Evolutionary conservation across 2,888 invertebrate species (phyloP).

Genomic region (Ypsolopha scabrella): DNA sequence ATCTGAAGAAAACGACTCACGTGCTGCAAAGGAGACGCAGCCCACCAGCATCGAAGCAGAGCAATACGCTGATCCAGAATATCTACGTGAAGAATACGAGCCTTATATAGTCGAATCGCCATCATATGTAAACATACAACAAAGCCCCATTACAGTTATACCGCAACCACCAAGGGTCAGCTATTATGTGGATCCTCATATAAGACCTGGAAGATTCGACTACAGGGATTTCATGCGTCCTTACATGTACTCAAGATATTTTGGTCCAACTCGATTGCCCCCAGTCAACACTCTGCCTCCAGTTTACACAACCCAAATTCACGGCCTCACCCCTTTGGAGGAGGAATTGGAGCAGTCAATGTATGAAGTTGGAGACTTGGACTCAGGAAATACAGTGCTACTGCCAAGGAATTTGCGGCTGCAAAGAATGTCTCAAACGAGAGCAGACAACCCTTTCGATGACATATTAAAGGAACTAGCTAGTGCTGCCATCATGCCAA

Average conservation of each 20-base stretch:
- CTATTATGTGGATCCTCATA: neutral
- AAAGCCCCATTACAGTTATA: neutral
- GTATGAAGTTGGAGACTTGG: neutral
- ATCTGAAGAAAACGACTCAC: neutral
- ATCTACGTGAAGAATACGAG: neutral
- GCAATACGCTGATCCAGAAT: neutral
- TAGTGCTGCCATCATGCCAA: constrained; percentile 31
- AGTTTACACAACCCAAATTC: constrained; percentile 20
- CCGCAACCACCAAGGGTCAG: neutral
- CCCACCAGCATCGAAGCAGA: neutral
- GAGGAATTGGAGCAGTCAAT: neutral
- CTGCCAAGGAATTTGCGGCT: neutral
- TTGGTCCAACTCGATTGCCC: neutral
- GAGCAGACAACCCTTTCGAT: neutral
- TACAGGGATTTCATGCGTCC: neutral
- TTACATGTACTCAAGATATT: neutral
- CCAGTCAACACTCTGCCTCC: constrained; percentile 21
- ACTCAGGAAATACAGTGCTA: neutral
- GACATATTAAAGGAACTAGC: neutral
- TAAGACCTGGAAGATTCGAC: neutral
- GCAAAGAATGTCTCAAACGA: neutral
- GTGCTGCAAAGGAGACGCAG: neutral
- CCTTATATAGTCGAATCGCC: too few species aligned
- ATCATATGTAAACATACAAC: neutral
- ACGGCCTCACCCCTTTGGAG: constrained; percentile 15